Conservation (phyloP, 2,113 vertebrate species). For the Eolophus roseicapilla region DNA sequence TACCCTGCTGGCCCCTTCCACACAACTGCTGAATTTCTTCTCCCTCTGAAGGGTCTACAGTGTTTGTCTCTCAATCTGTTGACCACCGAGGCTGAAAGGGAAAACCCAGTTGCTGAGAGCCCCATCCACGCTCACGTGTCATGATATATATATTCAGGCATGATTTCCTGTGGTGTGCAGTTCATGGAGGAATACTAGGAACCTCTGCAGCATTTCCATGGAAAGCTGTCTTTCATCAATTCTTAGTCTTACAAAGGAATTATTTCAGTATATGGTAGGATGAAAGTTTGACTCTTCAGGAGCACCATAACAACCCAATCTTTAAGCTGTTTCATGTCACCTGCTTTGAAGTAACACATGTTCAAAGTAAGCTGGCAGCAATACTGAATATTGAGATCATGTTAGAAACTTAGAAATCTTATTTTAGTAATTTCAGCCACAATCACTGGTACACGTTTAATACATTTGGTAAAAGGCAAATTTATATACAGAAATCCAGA, state of each 20-base stretch:
- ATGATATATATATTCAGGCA: neutral
- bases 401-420: neutral
- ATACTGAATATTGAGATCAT: neutral
- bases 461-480: neutral
- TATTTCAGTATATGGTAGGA: neutral
- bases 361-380: neutral
- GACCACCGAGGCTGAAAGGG: neutral
- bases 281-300: neutral
- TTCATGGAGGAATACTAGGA: neutral
- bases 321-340: neutral
- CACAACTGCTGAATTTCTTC: neutral
- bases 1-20: neutral
- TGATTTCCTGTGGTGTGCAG: neutral
- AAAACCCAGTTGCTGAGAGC: neutral
- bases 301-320: neutral
- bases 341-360: neutral
- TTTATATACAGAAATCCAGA: neutral
- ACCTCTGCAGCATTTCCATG: neutral
- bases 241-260: neutral
- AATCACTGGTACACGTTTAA: neutral
- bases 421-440: neutral
- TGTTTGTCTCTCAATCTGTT: neutral
- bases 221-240: neutral
- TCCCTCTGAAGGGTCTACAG: neutral
- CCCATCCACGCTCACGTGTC: accelerated